phyloP scores from a whole-genome alignment of 2,113 vertebrate species.

The Scophthalmus maximus region DNA sequence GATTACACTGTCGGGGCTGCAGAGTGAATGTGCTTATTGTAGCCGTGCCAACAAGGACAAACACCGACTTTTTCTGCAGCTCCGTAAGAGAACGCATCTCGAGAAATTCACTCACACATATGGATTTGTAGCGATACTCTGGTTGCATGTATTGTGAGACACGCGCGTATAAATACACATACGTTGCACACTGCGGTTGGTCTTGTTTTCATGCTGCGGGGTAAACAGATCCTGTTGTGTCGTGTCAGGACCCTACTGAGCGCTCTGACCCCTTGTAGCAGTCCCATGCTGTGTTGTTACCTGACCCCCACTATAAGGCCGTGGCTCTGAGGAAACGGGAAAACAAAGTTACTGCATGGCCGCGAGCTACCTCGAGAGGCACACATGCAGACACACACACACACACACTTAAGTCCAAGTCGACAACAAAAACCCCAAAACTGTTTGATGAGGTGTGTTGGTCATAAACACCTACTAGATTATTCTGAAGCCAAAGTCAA shows the following conservation, averaged over 20 bases:
- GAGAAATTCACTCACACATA: too few species aligned
- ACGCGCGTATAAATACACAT: background rate
- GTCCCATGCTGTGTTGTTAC: slow-evolving; percentile 64
- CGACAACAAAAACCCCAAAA: background rate
- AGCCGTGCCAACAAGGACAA: slow-evolving; percentile 15
- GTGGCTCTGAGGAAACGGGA: slow-evolving; percentile 50
- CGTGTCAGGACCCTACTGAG: slow-evolving; percentile 27
- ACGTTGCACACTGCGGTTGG: slow-evolving; percentile 27
- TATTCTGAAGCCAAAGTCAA: background rate
- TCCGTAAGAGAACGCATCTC: slow-evolving; percentile 14
- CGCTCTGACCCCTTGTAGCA: slow-evolving; percentile 31
- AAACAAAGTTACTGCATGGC: slow-evolving; percentile 53
- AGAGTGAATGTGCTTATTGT: slow-evolving; percentile 56
- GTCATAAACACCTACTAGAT: background rate
- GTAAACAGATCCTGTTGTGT: slow-evolving; percentile 64
- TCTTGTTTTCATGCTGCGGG: slow-evolving; percentile 46
- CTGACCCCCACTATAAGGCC: slow-evolving; percentile 58
- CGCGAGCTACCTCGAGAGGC: slow-evolving; percentile 1
- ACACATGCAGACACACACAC: background rate
- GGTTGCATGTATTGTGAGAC: background rate
- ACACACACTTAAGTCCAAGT: background rate
- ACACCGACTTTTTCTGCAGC: slow-evolving; percentile 20
- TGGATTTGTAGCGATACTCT: background rate
- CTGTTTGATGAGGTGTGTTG: background rate
- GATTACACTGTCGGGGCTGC: slow-evolving; percentile 28